Conservation (phyloP, 1,140 invertebrate species). For the Mercenaria mercenaria region DNA sequence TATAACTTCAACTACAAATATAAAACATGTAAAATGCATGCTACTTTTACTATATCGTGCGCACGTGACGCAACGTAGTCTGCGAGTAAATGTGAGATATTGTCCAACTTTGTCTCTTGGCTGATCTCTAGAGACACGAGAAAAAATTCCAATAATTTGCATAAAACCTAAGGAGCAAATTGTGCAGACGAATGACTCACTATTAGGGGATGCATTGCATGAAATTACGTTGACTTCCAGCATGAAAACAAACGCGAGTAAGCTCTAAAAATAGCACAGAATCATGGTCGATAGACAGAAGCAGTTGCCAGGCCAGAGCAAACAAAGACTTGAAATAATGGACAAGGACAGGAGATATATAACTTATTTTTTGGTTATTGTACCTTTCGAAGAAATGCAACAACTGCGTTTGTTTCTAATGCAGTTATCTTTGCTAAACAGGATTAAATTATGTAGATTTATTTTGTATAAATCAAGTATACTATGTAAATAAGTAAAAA, state of each 20-base stretch:
- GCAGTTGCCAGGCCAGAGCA: neutral
- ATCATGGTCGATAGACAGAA: constrained; percentile 1
- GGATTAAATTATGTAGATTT: no score
- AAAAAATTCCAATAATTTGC: constrained; percentile 26
- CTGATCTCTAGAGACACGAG: neutral
- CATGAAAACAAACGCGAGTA: constrained; percentile 9
- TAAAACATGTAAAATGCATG: neutral
- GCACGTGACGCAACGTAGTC: neutral
- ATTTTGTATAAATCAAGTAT: no score
- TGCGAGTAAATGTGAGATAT: constrained; percentile 16
- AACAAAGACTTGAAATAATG: constrained; percentile 12
- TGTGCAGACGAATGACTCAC: constrained; percentile 14
- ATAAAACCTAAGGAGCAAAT: constrained; percentile 17
- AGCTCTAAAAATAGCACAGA: neutral
- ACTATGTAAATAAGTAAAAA: no score
- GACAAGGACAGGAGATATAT: neutral
- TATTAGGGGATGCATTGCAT: constrained; percentile 7
- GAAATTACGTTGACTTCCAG: neutral
- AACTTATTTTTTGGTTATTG: neutral
- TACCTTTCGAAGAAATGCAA: no score
- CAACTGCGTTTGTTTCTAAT: no score
- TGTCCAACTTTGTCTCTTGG: neutral
- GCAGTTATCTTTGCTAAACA: no score
- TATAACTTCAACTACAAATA: neutral
- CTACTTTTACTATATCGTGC: neutral